Conservation (phyloP, 2,113 vertebrate species). For the Lates calcarifer region DNA sequence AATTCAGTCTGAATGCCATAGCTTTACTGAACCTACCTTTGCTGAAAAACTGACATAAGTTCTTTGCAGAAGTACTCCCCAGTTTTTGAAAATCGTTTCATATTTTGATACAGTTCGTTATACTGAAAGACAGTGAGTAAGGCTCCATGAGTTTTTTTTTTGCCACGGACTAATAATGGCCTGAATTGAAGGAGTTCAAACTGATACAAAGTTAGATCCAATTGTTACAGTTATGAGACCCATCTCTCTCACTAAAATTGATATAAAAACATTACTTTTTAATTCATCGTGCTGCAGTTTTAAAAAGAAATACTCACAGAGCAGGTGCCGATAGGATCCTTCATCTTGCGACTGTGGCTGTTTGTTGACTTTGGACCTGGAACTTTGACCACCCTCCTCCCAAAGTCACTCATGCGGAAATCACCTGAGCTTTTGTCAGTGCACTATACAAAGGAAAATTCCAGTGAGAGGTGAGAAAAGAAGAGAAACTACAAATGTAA, state of each 20-base stretch:
- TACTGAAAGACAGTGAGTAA: slow-evolving; percentile 82
- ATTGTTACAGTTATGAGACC: background rate
- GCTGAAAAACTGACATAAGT: slow-evolving; percentile 88
- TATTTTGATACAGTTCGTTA: slow-evolving; percentile 88
- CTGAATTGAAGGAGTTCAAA: slow-evolving; percentile 1
- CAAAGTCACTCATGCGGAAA: slow-evolving; percentile 80
- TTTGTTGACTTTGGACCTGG: slow-evolving; percentile 80
- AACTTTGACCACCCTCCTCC: slow-evolving; percentile 75
- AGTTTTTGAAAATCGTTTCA: slow-evolving; percentile 89
- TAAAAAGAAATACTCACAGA: slow-evolving; percentile 84
- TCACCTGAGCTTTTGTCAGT: slow-evolving; percentile 67
- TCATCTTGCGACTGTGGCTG: slow-evolving; percentile 84
- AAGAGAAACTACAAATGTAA: slow-evolving; percentile 16
- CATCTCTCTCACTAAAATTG: background rate
- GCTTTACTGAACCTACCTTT: slow-evolving; percentile 83
- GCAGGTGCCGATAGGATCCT: slow-evolving; percentile 86
- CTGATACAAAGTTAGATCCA: background rate
- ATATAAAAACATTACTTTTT: background rate
- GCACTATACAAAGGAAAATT: slow-evolving; percentile 53
- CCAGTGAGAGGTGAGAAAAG: slow-evolving; percentile 14
- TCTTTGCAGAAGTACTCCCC: slow-evolving; percentile 92
- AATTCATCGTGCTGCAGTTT: background rate
- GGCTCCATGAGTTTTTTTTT: slow-evolving; percentile 1
- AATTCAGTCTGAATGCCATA: slow-evolving; percentile 3
- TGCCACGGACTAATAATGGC: background rate